phyloP scores from a whole-genome alignment of 2,888 invertebrate species.

The Panzeria rudis region DNA sequence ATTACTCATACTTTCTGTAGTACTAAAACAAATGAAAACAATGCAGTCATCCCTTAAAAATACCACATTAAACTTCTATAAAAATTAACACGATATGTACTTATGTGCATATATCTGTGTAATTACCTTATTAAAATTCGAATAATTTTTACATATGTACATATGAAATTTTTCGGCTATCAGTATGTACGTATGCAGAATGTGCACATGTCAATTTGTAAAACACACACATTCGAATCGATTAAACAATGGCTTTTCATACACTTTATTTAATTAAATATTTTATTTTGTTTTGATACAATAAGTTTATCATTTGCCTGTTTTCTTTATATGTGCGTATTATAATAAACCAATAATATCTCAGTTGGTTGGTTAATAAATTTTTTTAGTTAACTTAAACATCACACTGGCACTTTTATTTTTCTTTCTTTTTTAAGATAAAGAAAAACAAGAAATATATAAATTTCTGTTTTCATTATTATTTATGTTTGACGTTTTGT shows the following conservation, averaged over 20 bases:
- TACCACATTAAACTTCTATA: too few relatives aligned
- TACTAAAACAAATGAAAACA: slow-evolving; percentile 30
- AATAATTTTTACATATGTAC: not conserved
- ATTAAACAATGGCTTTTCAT: slow-evolving; percentile 26
- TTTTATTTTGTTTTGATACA: not conserved
- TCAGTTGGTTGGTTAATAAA: not conserved
- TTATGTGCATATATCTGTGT: not conserved
- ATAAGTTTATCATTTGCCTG: not conserved
- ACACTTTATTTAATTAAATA: not conserved
- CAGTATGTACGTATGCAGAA: not conserved
- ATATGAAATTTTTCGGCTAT: not conserved
- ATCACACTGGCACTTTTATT: not conserved
- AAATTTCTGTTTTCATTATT: slow-evolving; percentile 38
- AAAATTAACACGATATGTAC: not conserved
- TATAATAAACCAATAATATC: not conserved
- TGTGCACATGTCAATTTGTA: not conserved
- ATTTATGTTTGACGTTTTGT: slow-evolving; percentile 65
- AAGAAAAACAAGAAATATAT: not conserved
- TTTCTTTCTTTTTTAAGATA: not conserved
- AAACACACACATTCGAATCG: slow-evolving; percentile 36
- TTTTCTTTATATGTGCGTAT: not conserved
- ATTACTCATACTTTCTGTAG: slow-evolving; percentile 53
- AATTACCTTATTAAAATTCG: slow-evolving; percentile 44
- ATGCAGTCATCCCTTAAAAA: too few relatives aligned
- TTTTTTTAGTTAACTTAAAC: not conserved